Conservation (phyloP, 2,113 vertebrate genomes). For the Stomatorhinus ivindoensis region DNA sequence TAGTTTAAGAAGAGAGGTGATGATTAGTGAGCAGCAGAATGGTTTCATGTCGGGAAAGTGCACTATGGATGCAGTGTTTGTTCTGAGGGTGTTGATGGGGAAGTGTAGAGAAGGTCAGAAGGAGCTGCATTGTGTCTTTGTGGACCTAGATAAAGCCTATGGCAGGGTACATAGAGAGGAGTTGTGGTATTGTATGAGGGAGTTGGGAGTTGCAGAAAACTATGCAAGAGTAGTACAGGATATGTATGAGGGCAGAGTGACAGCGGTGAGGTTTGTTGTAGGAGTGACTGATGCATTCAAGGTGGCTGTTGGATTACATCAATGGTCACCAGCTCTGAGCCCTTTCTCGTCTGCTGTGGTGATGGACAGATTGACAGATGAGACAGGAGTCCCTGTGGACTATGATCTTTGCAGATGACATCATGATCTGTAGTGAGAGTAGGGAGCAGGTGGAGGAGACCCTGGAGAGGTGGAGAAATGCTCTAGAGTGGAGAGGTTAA, state of each 20-base stretch:
- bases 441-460: no score
- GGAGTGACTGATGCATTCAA: neutral
- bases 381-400: no score
- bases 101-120: neutral
- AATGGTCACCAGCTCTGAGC: neutral
- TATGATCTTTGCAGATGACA: no score
- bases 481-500: no score
- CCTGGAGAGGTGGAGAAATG: no score
- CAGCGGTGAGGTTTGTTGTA: neutral
- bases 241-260: neutral
- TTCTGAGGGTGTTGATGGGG: neutral
- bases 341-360: no score
- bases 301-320: neutral
- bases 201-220: neutral
- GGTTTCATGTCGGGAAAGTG: neutral
- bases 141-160: neutral
- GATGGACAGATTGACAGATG: no score
- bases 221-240: neutral
- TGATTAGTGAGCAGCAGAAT: no score
- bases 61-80: neutral
- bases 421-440: no score
- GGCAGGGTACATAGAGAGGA: neutral
- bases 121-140: neutral
- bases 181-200: neutral
- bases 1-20: no score